Conservation (phyloP, 2,888 invertebrate species). For the Eudasyphora cyanicolor region DNA sequence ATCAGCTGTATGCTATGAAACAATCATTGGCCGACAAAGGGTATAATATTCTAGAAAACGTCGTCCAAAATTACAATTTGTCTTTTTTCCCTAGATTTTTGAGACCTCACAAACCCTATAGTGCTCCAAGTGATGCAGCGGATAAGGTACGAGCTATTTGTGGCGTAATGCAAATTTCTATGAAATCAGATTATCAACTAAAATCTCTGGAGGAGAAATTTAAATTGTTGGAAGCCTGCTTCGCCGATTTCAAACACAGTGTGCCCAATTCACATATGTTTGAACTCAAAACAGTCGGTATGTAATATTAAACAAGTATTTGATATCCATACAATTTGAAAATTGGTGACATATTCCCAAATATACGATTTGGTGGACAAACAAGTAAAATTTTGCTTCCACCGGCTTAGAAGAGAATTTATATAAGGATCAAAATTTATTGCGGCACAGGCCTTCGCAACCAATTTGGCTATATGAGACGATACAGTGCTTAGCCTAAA, state of each 20-base stretch:
- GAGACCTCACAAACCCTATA: conserved; percentile 87
- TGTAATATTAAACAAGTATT: too few species aligned
- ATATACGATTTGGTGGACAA: too few species aligned
- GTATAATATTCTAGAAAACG: conserved; percentile 76
- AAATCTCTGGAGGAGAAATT: conserved; percentile 81
- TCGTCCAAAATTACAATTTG: background rate
- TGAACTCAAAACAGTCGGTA: conserved; percentile 87
- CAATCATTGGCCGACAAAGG: conserved; percentile 86
- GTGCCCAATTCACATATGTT: conserved; percentile 92
- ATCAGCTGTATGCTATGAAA: conserved; percentile 81
- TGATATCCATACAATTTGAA: too few species aligned
- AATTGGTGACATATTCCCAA: too few species aligned
- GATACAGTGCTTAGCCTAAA: too few species aligned
- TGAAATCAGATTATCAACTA: conserved; percentile 74
- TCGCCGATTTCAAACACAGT: conserved; percentile 86
- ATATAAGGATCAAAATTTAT: too few species aligned
- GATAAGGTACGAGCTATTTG: conserved; percentile 84
- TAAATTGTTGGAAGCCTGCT: conserved; percentile 86
- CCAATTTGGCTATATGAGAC: too few species aligned
- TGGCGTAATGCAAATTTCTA: conserved; percentile 81
- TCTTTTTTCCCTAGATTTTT: conserved; percentile 84
- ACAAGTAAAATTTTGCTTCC: too few species aligned
- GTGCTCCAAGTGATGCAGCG: conserved; percentile 85
- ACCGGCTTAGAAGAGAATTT: too few species aligned
- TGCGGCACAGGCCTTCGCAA: too few species aligned